Percentiles rank a stretch among this genome's conserved stretches.
Conservation (phyloP, 2,113 vertebrate genomes). For the Physeter macrocephalus region DNA sequence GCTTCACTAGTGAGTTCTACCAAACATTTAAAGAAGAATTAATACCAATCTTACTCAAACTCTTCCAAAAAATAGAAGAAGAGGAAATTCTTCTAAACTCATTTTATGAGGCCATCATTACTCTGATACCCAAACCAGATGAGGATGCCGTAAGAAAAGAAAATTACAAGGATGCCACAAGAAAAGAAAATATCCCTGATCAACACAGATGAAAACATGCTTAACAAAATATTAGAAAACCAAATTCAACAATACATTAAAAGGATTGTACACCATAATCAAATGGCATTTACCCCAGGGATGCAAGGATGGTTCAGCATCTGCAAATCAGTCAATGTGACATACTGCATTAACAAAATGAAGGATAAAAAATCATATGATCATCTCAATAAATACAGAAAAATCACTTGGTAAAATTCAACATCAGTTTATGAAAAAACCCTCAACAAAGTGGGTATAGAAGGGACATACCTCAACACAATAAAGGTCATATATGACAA, state of each 20-base stretch:
- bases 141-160: neutral
- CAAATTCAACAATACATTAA: neutral
- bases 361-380: neutral
- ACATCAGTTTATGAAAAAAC: neutral
- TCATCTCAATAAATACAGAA: neutral
- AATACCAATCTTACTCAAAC: neutral
- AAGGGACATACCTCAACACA: neutral
- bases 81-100: neutral
- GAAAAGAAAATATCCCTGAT: neutral
- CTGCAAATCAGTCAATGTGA: neutral
- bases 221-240: neutral
- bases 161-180: neutral
- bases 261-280: neutral
- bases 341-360: neutral
- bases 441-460: neutral
- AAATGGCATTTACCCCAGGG: neutral
- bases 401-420: neutral
- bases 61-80: neutral
- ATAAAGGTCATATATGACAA: neutral
- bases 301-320: neutral
- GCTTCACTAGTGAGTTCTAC: neutral
- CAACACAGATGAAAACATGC: neutral
- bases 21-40: neutral
- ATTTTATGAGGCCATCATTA: neutral
- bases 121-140: neutral